Base-by-base conservation (phyloP, 2,113 vertebrate species). In the Seriola quinqueradiata region DNA sequence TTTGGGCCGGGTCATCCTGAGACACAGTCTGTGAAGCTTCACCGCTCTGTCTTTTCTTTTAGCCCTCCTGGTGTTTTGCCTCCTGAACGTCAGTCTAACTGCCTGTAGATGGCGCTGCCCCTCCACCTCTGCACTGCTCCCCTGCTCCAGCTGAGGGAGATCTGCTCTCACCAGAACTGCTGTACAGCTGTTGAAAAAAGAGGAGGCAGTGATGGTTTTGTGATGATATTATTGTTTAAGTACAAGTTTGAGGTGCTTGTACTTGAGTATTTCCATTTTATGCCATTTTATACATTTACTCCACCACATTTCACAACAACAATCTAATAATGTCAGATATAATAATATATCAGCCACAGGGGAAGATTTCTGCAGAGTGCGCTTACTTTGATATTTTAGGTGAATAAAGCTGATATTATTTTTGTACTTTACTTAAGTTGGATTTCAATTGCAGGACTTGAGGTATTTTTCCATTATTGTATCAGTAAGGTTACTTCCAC, bases 1-100 rank as follows among this genome's bases (percentile, higher is more conserved):
- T 76, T 48, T 83, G 59, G 57, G 16, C 36, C 38, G 52, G 11
- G 55, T 58, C 75, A 92, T 79, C 76, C 90, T 85, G 9, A 93
- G n/a, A 67, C 95, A 96, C 67, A 93, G 86, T 58, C 52, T 94
- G 72, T 90, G 78, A 1, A 96, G 89, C 73, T 71, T 87, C 48
- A 85, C 76, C 0, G 73, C 48, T 48, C 72, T 21, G 57, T 75
- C 58, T 82, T 70, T 94, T 1, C 90, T 92, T 75, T 84, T 92
- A 0, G 82, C 65, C 12, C 74, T 76, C 17, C 60, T 93, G 5
- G 0, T 1, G 73, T 85, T 84, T 12, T 83, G 72, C 75, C 89
- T 89, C 77, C 90, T 92, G 81, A 80, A 38, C 57, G 86, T 91
- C 63, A 61, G 71, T 0, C 9, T 64, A 0, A 79, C 3, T 0